These are phyloP conservation scores for Cynopterus brachyotis DNA, from an alignment of 2,113 vertebrate genomes.

Conservation along the genomic window DNA sequence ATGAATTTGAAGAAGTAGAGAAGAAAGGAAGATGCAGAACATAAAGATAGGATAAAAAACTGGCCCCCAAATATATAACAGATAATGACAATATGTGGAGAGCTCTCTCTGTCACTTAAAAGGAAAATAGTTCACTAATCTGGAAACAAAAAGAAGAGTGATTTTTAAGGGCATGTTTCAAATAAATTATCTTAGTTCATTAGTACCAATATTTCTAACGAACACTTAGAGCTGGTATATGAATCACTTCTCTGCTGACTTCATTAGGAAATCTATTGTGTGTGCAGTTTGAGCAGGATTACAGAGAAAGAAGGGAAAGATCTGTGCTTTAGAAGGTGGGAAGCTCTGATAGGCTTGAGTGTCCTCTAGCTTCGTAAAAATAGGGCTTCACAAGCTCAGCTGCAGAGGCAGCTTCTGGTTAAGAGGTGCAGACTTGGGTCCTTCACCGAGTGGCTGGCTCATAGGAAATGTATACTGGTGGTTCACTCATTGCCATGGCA, in stretches of 20 bases:
- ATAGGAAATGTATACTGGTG: conserved; percentile 35
- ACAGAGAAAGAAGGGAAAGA: background rate
- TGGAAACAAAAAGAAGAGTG: conserved; percentile 14
- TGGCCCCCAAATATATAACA: background rate
- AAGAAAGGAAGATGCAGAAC: background rate
- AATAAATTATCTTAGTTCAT: conserved; percentile 47
- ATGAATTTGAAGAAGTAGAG: background rate
- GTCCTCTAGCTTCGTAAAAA: conserved; percentile 4
- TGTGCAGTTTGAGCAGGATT: background rate
- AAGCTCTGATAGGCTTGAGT: background rate
- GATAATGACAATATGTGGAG: background rate
- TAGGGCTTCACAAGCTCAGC: background rate
- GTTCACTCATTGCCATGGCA: conserved; percentile 63
- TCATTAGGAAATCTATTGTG: background rate
- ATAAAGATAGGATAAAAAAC: background rate
- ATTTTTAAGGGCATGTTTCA: conserved; percentile 45
- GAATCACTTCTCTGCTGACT: conserved; percentile 34
- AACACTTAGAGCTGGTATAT: background rate
- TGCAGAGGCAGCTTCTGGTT: background rate
- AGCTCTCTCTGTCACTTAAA: background rate
- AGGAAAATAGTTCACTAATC: background rate
- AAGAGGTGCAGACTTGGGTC: background rate
- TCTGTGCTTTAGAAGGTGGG: conserved; percentile 33
- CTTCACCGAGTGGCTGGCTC: conserved; percentile 29
- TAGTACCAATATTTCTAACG: conserved; percentile 53